Base-by-base conservation (phyloP, 2,888 invertebrate genomes). In the Heteromyza rotundicornis region DNA sequence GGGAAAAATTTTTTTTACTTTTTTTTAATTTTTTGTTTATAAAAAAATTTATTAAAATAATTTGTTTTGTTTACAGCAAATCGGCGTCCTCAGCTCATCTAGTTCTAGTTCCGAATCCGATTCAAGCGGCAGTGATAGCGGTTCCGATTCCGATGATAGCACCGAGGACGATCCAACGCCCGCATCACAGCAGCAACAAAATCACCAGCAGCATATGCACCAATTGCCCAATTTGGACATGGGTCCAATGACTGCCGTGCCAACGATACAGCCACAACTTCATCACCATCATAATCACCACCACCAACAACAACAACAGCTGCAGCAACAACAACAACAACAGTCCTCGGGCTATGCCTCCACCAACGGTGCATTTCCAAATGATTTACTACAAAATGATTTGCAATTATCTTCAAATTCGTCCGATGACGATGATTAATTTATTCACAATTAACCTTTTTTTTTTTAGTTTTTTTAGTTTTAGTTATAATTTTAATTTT, bases 371-470 rank as follows among this genome's bases (percentile, higher is more conserved):
- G 67, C 59, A 63, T 79, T 76, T 70, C 70, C 77, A 65, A 79
- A 74, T 70, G 78, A 77, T 69, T 89, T 90, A 84, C 86, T 94
- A 72, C 91, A 90, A 78, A 92, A 92, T 78, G 94, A 95, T 84
- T 87, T 95, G 76, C 91, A 92, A 85, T 87, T 95, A 76, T 94
- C 94, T 56, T 91, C 92, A 40, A 93, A 92, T 78, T 92, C 92
- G 76, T 91, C 92, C 75, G 93, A 93, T 82, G 80, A 79, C 62
- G 78, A 77, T 67, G 76, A 76, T 68, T 76, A 77, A 75, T 40
- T n/a, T 3, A 27, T 40, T 32, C 12, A 40, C n/a, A n/a, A 40
- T 40, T 14, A n/a, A 3, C 10, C 3, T 40, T 40, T 63, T 64
- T 60, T 64, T 61, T 60, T 66, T 66, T 49, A 44, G 52, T 65